These are phyloP conservation scores for Anguilla rostrata DNA, from an alignment of 2,113 vertebrate genomes.

Conservation along the genomic window DNA sequence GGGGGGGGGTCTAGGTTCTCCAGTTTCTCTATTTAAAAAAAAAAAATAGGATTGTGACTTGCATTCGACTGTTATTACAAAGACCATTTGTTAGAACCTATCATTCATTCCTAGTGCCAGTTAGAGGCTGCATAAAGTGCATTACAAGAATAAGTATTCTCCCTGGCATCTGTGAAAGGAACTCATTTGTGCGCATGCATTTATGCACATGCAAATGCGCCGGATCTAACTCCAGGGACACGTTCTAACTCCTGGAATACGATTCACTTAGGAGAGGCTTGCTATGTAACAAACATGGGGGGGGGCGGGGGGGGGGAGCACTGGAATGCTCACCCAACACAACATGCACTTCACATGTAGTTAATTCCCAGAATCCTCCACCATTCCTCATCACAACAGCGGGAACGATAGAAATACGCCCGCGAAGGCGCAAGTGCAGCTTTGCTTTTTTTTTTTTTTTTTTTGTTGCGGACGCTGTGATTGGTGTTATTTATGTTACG, in stretches of 20 bases:
- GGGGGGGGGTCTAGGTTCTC: too few relatives aligned
- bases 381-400: neutral
- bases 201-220: neutral
- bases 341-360: neutral
- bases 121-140: neutral
- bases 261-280: neutral
- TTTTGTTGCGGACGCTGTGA: neutral
- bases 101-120: neutral
- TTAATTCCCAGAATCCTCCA: neutral
- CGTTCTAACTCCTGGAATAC: neutral
- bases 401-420: neutral
- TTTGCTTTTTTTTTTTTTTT: too few relatives aligned
- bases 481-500: neutral
- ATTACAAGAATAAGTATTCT: neutral
- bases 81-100: neutral
- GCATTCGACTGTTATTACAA: too few relatives aligned
- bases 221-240: neutral
- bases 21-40: too few relatives aligned
- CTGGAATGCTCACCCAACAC: neutral
- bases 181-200: neutral
- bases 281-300: neutral
- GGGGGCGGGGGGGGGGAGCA: too few relatives aligned
- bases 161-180: neutral
- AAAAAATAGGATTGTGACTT: too few relatives aligned
- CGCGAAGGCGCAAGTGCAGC: neutral